phyloP scores from a whole-genome alignment of 1,140 invertebrate species.

The Aphidius ervi region DNA sequence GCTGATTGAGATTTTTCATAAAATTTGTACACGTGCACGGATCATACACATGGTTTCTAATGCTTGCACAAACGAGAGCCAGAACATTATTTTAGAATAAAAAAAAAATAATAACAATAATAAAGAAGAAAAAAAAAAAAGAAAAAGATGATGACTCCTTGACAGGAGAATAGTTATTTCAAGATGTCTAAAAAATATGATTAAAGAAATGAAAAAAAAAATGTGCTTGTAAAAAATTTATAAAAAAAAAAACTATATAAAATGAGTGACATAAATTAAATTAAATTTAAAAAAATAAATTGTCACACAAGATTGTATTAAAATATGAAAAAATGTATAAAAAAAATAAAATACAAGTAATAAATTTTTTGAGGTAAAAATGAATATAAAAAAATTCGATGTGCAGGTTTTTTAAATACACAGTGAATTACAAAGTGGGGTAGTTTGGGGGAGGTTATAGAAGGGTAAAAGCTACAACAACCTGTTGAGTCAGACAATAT shows the following conservation, averaged over 20 bases:
- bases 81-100: background rate
- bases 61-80: too few relatives aligned
- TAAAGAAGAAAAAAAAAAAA: background rate
- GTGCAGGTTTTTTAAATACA: too few relatives aligned
- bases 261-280: constrained; percentile 21
- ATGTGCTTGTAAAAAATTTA: background rate
- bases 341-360: too few relatives aligned
- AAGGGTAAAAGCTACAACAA: constrained; percentile 31
- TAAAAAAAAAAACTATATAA: constrained; percentile 19
- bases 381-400: too few relatives aligned
- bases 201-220: too few relatives aligned
- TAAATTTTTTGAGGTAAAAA: too few relatives aligned
- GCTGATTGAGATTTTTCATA: too few relatives aligned
- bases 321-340: too few relatives aligned
- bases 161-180: constrained; percentile 7
- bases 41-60: too few relatives aligned
- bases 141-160: constrained; percentile 11
- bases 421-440: background rate
- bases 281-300: too few relatives aligned
- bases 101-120: background rate
- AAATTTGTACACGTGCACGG: too few relatives aligned
- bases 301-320: too few relatives aligned
- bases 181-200: background rate
- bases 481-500: constrained; percentile 46
- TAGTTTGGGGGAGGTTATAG: constrained; percentile 21